Evolutionary conservation across 2,888 invertebrate species (phyloP).

Genomic region (Trissolcus japonicus): DNA sequence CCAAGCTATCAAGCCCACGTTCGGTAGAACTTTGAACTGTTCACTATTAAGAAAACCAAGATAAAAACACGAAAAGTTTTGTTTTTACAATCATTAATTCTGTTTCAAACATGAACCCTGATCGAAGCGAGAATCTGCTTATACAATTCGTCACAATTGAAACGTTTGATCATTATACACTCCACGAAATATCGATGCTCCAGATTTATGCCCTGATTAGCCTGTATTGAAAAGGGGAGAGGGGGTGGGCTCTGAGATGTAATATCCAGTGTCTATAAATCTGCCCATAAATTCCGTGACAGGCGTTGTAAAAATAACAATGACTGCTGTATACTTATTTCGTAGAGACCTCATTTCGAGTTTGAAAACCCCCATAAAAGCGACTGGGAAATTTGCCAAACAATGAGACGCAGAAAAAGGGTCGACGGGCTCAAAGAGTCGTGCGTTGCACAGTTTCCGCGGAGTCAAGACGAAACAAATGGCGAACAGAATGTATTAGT

Average conservation of each 20-base stretch:
- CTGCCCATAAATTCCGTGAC: conserved; percentile 8
- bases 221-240: conserved; percentile 1
- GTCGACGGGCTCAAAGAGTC: not conserved
- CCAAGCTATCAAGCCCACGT: too few species aligned
- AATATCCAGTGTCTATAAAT: conserved; percentile 14
- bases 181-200: conserved; percentile 3
- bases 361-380: conserved; percentile 8
- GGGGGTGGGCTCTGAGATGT: not conserved
- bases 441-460: not conserved
- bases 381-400: conserved; percentile 7
- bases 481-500: conserved; percentile 17
- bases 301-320: conserved; percentile 6
- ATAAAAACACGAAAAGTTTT: too few species aligned
- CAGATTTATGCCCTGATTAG: conserved; percentile 5
- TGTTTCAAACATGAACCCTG: too few species aligned
- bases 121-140: not conserved
- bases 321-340: conserved; percentile 1
- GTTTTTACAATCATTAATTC: too few species aligned
- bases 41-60: too few species aligned
- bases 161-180: conserved; percentile 9
- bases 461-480: conserved; percentile 2
- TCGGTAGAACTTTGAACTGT: too few species aligned
- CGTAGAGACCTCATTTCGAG: conserved; percentile 5
- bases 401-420: not conserved
- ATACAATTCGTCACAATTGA: conserved; percentile 10